These are phyloP conservation scores for Nyctibius bracteatus DNA, from an alignment of 2,113 vertebrate genomes.

Conservation along the genomic window DNA sequence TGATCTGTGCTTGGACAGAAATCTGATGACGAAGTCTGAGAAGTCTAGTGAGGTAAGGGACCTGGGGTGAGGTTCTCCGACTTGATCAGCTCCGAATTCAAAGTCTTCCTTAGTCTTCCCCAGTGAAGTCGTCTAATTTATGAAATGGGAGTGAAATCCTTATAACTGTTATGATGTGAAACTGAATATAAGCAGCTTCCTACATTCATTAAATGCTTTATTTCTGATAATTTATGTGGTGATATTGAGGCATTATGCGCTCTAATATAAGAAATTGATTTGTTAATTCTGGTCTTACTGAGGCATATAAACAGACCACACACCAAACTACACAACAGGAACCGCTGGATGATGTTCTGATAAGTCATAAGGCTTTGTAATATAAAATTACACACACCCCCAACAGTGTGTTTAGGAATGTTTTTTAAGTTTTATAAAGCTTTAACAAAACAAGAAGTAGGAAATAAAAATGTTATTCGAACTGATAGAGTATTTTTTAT, in stretches of 20 bases:
- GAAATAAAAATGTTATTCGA: background rate
- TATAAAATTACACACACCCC: background rate
- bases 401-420: background rate
- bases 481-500: background rate
- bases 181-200: background rate
- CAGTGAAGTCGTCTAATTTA: background rate
- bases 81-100: background rate
- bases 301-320: background rate
- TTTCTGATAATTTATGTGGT: background rate
- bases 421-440: background rate
- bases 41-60: background rate
- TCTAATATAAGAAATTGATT: background rate
- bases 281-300: background rate
- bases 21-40: background rate
- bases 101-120: background rate
- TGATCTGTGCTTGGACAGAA: background rate
- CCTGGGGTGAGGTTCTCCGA: background rate
- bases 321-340: background rate
- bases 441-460: background rate
- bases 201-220: background rate
- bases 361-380: background rate
- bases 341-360: background rate
- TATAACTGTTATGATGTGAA: accelerated
- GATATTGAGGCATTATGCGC: background rate
- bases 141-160: background rate